Percentiles rank a stretch among this genome's conserved stretches.
These are phyloP conservation scores for Chondrilla cf. caribensis DNA, from an alignment of 37 sponge, comb jelly and placozoan genomes.

Conservation along the genomic window DNA sequence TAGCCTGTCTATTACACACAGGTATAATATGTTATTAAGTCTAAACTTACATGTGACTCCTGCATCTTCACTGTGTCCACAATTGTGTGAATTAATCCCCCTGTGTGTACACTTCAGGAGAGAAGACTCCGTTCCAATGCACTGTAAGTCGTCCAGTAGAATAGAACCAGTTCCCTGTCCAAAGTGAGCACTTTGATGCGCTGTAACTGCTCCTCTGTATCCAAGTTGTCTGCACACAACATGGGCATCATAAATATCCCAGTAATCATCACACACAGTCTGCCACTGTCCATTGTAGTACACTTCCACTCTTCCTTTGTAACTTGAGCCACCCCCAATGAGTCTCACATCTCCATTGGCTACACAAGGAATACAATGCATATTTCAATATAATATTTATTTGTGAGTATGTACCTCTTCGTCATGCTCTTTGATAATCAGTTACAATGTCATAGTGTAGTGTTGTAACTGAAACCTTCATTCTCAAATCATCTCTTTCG, in stretches of 20 bases:
- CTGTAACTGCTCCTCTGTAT: background rate
- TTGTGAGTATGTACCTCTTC: too few relatives aligned
- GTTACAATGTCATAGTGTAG: too few relatives aligned
- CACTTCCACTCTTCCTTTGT: background rate
- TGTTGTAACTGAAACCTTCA: too few relatives aligned
- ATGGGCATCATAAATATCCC: background rate
- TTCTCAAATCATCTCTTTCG: too few relatives aligned
- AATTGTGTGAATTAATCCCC: background rate
- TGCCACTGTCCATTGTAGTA: background rate
- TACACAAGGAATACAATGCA: too few relatives aligned
- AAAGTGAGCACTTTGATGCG: background rate
- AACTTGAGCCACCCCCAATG: background rate
- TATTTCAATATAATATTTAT: too few relatives aligned
- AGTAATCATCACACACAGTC: conserved; percentile 7
- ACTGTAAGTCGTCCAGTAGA: background rate
- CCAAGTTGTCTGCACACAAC: conserved; percentile 10
- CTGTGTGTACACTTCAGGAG: background rate
- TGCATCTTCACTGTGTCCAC: background rate
- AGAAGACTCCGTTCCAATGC: background rate
- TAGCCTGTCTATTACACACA: too few relatives aligned
- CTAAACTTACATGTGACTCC: background rate
- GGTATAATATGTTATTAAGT: too few relatives aligned
- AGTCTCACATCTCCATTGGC: background rate
- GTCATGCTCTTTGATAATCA: too few relatives aligned
- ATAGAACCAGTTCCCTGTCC: conserved; percentile 7